Evolutionary conservation across 2,797 vertebrate species (phyloP).

Genomic region (Cygnus olor): DNA sequence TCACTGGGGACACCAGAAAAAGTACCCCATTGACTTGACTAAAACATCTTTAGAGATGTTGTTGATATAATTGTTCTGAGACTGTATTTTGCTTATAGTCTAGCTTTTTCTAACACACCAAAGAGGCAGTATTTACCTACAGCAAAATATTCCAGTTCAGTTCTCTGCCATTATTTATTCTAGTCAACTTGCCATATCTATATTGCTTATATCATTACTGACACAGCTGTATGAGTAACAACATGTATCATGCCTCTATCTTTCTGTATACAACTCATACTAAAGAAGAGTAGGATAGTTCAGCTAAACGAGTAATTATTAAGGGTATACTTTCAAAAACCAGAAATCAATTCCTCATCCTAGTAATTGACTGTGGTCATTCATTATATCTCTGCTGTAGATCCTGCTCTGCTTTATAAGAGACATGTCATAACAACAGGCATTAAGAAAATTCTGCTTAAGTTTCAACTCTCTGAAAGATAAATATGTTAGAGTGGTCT

Average conservation of each 20-base stretch:
- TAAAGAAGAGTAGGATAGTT: background rate
- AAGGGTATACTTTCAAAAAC: conserved; percentile 29
- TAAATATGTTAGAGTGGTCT: background rate
- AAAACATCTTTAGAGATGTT: background rate
- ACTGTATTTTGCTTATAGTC: background rate
- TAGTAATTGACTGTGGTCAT: conserved; percentile 3
- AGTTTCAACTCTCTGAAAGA: background rate
- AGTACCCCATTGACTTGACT: background rate
- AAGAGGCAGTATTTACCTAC: background rate
- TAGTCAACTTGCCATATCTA: background rate
- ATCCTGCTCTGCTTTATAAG: background rate
- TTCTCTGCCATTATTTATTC: conserved; percentile 28
- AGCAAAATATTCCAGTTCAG: conserved; percentile 23
- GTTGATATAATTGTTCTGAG: background rate
- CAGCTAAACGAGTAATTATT: conserved; percentile 42
- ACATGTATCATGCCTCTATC: conserved; percentile 8
- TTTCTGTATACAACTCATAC: background rate
- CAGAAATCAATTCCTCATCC: conserved; percentile 44
- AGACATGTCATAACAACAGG: background rate
- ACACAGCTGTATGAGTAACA: conserved; percentile 47
- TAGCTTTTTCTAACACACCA: background rate
- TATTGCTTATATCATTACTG: background rate
- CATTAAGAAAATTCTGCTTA: background rate
- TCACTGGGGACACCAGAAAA: background rate
- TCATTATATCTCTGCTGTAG: conserved; percentile 1